A percentile compares a stretch with the other conserved stretches of the same genome.
Evolutionary conservation across 2,113 vertebrate species (phyloP).

Genomic region (Rhinoptilus africanus): DNA sequence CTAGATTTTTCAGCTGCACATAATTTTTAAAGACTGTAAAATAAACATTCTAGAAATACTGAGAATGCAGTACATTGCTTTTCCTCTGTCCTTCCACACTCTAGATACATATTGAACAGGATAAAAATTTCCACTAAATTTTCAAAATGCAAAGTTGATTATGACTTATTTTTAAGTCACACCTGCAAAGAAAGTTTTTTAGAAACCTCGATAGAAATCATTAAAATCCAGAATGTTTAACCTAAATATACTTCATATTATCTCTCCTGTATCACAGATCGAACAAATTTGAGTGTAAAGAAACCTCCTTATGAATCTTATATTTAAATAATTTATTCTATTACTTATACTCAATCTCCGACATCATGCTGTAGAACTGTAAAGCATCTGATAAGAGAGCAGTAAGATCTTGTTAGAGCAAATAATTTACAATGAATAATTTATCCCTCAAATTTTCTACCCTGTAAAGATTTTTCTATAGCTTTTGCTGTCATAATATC

Average conservation of each 20-base stretch:
- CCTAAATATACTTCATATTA: not conserved
- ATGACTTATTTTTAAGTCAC: not conserved
- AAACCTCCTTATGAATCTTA: not conserved
- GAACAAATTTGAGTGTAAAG: not conserved
- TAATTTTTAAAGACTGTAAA: not conserved
- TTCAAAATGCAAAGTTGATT: not conserved
- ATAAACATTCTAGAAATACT: not conserved
- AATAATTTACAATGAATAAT: slow-evolving; percentile 36
- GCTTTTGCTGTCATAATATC: not conserved
- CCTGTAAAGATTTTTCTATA: slow-evolving; percentile 7
- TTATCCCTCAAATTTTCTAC: not conserved
- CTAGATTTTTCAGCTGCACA: not conserved
- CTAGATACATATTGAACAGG: not conserved
- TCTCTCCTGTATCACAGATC: not conserved
- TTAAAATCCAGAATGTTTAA: not conserved
- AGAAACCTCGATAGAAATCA: not conserved
- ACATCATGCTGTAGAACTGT: not conserved
- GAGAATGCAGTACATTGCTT: fast-evolving
- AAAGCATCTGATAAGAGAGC: not conserved
- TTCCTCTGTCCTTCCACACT: not conserved
- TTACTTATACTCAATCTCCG: not conserved
- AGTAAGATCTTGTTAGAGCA: not conserved
- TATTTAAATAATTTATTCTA: not conserved
- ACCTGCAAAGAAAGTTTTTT: not conserved
- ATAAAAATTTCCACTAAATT: not conserved